Percentiles rank a stretch among this genome's conserved stretches.
Evolutionary conservation across 2,797 vertebrate species (phyloP).

Genomic region (Coracias cyanogaster): DNA sequence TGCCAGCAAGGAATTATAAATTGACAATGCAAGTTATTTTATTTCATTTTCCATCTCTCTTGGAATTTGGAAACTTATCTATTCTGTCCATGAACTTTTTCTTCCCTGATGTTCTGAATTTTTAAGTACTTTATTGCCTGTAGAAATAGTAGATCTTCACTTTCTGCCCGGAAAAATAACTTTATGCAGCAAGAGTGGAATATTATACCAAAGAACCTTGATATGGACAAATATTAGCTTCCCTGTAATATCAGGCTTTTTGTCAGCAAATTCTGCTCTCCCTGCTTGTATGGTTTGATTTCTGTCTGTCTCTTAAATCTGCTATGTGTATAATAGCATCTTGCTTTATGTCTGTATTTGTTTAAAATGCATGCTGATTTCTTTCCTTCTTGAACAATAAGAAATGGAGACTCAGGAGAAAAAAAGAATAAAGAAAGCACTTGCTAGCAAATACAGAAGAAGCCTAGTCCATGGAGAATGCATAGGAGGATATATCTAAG

Average conservation of each 20-base stretch:
- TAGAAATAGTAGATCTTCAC: not conserved
- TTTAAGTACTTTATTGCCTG: not conserved
- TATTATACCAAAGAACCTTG: not conserved
- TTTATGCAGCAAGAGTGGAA: not conserved
- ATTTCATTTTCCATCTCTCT: slow-evolving; percentile 36
- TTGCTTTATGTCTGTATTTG: not conserved
- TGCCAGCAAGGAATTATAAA: slow-evolving; percentile 40
- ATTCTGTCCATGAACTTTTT: slow-evolving; percentile 3
- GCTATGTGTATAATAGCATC: not conserved
- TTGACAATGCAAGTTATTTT: slow-evolving; percentile 15
- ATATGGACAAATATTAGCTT: not conserved
- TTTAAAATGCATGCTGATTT: not conserved
- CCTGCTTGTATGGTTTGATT: not conserved
- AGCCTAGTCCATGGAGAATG: not conserved
- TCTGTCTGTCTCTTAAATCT: not conserved
- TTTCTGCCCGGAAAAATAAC: slow-evolving; percentile 21
- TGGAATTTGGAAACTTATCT: slow-evolving; percentile 25
- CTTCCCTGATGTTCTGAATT: not conserved
- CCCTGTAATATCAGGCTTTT: not conserved
- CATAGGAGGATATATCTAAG: not conserved
- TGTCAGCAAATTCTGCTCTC: not conserved
- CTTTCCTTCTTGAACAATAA: not conserved
- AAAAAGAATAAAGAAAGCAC: not conserved
- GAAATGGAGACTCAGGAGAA: not conserved
- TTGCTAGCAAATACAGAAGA: not conserved